Evolutionary conservation across 53 echinoderm and acorn worm genomes (phyloP), one percentile per base, ranked within the genome.

Genomic region (Stichopus horrens): DNA sequence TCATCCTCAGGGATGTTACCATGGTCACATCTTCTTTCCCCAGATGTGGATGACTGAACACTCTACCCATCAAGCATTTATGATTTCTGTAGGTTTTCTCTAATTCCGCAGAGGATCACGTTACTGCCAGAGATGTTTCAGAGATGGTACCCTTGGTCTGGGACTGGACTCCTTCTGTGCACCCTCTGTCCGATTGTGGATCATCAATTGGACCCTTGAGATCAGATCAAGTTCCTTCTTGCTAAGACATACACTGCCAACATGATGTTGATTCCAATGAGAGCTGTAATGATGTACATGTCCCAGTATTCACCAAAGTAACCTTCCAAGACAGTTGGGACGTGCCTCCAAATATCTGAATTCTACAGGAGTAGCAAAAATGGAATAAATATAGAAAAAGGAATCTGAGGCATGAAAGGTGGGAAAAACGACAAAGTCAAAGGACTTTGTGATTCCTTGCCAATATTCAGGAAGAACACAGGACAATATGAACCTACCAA

Each of bases 221-320:
- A 7, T 85, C 79, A 95, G 21, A 95, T 88, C 65, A 91, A 93
- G 90, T 95, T 93, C n/a, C 95, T 84, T 89, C 95, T 93, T 23
- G 93, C 93, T 14, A 95, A 78, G 22, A 95, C 93, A 18, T 91
- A 86, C 9, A 95, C 91, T 60, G 90, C 95, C 0, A 95, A 90
- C 91, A 95, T 93, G 90, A 95, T 90, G 76, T 95, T 95, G 73
- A 95, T 52, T 21, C 93, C 95, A 74, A 95, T 86, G 10, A 95
- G 87, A 13, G 89, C 88, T 74, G 92, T 95, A 71, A 95, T 90
- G 77, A 93, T 89, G 74, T 96, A 96, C 87, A 96, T 91, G 73
- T 96, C 96, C 96, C 96, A 96, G 53, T 95, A 93, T 23, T 93
- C 92, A 37, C 96, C 96, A 59, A 96, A 91, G 5, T 81, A 76